Conservation (phyloP, 2,888 invertebrate genomes). For the Leptopilina syphax region DNA sequence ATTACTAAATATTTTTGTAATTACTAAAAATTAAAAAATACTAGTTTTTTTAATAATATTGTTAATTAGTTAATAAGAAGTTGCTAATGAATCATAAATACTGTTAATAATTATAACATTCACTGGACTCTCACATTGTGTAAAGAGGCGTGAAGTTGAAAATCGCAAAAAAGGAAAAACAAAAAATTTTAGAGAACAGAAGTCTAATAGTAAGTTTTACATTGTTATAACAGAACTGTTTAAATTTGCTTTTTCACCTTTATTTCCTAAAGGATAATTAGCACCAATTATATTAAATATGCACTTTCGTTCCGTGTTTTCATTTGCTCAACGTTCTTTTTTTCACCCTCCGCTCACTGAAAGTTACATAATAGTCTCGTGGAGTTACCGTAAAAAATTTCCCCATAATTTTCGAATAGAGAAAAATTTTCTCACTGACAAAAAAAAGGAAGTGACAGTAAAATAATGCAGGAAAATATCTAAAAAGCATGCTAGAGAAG, state of each 20-base stretch:
- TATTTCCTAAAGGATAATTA: neutral
- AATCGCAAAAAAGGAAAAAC: neutral
- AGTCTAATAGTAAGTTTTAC: neutral
- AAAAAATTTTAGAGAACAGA: neutral
- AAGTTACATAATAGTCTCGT: neutral
- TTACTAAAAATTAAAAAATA: too few species aligned
- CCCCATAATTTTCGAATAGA: neutral
- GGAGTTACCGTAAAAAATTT: neutral
- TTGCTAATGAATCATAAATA: too few species aligned
- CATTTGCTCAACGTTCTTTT: neutral
- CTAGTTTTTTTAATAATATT: too few species aligned
- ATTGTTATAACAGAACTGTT: neutral
- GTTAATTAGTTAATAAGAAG: too few species aligned
- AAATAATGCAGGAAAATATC: too few species aligned
- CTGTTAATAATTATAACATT: too few species aligned
- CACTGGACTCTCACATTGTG: too few species aligned
- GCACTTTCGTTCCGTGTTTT: slow-evolving; percentile 7
- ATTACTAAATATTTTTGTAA: too few species aligned
- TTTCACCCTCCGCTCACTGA: neutral
- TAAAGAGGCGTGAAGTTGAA: neutral
- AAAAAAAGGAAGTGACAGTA: too few species aligned
- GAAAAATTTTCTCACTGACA: neutral
- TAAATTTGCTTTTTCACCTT: slow-evolving; percentile 28
- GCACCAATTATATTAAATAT: slow-evolving; percentile 2
- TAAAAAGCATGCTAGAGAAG: too few species aligned